Evolutionary conservation across 2,888 invertebrate species (phyloP).

Genomic region (Beris chalybata): DNA sequence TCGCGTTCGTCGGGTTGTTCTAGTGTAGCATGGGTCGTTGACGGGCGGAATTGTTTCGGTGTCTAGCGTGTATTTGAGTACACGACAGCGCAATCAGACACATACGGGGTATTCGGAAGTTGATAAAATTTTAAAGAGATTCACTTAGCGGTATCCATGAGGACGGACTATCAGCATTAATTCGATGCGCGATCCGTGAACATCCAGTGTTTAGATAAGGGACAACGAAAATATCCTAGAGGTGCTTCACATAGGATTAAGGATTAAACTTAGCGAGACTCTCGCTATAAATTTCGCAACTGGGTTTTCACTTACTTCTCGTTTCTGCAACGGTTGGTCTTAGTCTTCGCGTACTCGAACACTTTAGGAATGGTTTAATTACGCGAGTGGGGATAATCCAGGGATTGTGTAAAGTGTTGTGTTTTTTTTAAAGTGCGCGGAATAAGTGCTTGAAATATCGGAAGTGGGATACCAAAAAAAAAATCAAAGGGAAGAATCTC

Average conservation of each 20-base stretch:
- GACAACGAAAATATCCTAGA: no score
- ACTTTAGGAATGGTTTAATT: conserved; percentile 15
- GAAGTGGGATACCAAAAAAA: no score
- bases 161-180: no score
- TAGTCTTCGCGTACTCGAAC: not conserved
- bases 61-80: conserved; percentile 9
- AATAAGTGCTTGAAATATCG: no score
- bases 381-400: conserved; percentile 29
- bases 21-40: conserved; percentile 10
- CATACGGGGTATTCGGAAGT: not conserved
- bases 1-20: conserved; percentile 7
- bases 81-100: not conserved
- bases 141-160: no score
- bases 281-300: not conserved
- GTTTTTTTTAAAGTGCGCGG: no score
- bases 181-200: no score
- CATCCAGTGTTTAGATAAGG: no score
- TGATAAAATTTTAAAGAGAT: not conserved
- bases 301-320: not conserved
- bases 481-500: no score
- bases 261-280: conserved; percentile 12
- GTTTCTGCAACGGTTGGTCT: not conserved
- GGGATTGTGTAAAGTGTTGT: conserved; percentile 5
- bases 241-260: conserved; percentile 15
- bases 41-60: conserved; percentile 7